phyloP scores from a whole-genome alignment of 2,797 vertebrate species.

The Catharus ustulatus region DNA sequence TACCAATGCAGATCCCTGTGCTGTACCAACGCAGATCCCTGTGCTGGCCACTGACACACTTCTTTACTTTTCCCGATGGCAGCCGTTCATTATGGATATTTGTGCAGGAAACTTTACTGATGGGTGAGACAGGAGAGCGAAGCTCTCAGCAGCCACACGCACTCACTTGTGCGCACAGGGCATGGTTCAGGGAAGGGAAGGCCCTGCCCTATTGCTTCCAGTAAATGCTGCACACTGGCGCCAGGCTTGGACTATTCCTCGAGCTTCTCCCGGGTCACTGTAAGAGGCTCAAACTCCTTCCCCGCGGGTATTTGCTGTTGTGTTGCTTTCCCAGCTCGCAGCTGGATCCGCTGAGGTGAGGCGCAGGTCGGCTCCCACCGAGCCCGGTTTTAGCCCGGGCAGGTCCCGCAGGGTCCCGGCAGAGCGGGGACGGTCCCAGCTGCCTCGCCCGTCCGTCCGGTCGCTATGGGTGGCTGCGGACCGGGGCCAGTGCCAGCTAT shows the following conservation, averaged over 20 bases:
- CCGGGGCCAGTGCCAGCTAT: neutral
- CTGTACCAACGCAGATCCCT: no score
- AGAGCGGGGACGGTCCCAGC: fast-evolving
- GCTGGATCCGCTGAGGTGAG: fast-evolving
- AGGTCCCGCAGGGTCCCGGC: neutral
- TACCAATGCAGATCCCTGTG: no score
- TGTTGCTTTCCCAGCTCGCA: no score
- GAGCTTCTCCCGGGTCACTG: neutral
- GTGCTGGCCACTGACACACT: neutral
- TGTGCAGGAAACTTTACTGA: neutral
- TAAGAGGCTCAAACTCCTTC: fast-evolving
- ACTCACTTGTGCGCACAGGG: fast-evolving
- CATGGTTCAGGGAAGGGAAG: neutral
- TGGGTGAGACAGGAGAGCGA: neutral
- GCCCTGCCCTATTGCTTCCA: neutral
- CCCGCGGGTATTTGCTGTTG: neutral
- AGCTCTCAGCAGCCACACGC: neutral
- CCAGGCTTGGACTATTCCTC: neutral
- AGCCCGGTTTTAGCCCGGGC: fast-evolving
- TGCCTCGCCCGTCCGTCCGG: fast-evolving
- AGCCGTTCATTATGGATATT: neutral
- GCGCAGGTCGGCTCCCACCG: fast-evolving
- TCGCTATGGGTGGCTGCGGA: fast-evolving
- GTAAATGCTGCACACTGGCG: neutral
- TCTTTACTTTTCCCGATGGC: neutral